Evolutionary conservation across 2,113 vertebrate species (phyloP), one percentile per base, ranked within the genome.

Genomic region (Poeciliopsis turrubarensis): DNA sequence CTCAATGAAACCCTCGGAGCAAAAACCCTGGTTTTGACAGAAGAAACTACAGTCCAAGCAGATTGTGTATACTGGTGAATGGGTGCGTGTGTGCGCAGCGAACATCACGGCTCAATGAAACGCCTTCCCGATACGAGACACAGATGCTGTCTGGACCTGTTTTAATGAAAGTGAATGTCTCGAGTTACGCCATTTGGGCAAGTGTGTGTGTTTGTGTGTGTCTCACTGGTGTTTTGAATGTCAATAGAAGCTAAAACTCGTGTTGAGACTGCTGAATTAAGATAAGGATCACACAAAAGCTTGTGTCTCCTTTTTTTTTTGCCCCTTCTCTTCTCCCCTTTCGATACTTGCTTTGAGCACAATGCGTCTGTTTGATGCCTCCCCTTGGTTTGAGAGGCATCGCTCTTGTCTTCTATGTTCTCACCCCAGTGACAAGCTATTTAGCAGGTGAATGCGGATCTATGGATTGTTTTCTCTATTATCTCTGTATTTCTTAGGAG

Each of bases 251-350:
- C 81, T 74, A 91, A 89, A 91, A 91, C 87, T 70, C 83, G 81
- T 92, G 91, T 92, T 88, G 88, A 92, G 92, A 91, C 88, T 2
- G 62, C 70, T 87, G 91, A 94, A 92, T 93, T 91, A 92, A 94
- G 93, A 94, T 94, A 92, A 94, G 86, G 82, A 94, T 93, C 87
- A 65, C 85, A 92, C 89, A 93, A 94, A 94, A 92, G 85, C 83
- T 85, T 44, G 69, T 83, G 80, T 85, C 78, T 80, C 85, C 85
- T 72, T 82, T 68, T 72, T 68, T 72, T 82, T 86, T 65, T 69
- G 31, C 63, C 63, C 77, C 77, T 74, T 41, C 79, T 70, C 68
- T 39, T 87, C 79, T 87, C 78, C 39, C 12, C 60, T 81, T 78
- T 82, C 84, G 66, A 13, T 54, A 41, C 65, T 64, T 75, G 47